phyloP scores from a whole-genome alignment of 1,140 invertebrate species.

The Arctopsyche grandis region DNA sequence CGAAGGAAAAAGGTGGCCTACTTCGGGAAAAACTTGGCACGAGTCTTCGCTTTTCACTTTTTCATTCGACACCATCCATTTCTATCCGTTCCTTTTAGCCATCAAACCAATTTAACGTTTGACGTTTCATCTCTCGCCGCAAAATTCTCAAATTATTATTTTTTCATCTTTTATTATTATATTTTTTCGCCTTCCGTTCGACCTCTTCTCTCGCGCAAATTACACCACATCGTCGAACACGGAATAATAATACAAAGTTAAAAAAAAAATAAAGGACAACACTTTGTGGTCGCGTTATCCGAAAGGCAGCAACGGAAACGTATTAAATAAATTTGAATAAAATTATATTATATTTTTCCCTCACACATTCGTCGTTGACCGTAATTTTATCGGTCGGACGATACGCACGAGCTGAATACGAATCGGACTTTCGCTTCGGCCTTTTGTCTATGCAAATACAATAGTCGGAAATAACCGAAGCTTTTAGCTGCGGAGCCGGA shows the following conservation, averaged over 20 bases:
- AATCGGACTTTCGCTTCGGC: background rate
- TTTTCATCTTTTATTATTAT: slow-evolving; percentile 6
- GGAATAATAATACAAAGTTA: background rate
- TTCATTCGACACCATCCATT: background rate
- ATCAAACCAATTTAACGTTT: slow-evolving; percentile 25
- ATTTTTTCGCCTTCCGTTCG: background rate
- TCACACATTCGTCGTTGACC: background rate
- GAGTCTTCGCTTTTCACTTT: slow-evolving; percentile 4
- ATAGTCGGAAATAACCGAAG: background rate
- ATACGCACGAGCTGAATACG: slow-evolving; percentile 12
- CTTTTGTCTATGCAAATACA: slow-evolving; percentile 1
- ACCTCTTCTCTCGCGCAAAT: background rate
- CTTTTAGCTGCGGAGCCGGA: background rate
- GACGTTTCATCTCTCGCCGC: slow-evolving; percentile 3
- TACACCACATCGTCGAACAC: background rate
- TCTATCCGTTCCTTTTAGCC: background rate
- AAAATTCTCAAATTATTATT: slow-evolving; percentile 16
- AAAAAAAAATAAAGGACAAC: background rate
- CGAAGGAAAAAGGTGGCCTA: no score
- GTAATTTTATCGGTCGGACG: background rate
- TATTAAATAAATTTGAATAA: slow-evolving; percentile 38
- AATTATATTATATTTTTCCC: background rate
- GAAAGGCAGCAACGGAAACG: background rate
- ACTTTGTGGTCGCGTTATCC: background rate
- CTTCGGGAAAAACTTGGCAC: no score